These are phyloP conservation scores for Aurelia aurita DNA, from an alignment of 30 jellyfish, hydroid and myxozoan genomes.

Conservation along the genomic window DNA sequence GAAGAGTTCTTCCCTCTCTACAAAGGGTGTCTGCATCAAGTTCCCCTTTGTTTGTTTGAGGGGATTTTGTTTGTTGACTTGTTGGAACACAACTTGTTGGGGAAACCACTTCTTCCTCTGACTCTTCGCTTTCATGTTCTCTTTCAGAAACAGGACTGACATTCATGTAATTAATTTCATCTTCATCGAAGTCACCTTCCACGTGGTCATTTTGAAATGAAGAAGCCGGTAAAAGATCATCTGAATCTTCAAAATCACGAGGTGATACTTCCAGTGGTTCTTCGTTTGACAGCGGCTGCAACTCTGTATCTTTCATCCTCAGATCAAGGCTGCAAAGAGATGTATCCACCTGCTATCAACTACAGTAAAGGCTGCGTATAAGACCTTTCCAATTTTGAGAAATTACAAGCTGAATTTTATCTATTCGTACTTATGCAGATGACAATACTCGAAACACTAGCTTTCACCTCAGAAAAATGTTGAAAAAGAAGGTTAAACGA, in stretches of 20 bases:
- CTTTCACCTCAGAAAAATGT: too few relatives aligned
- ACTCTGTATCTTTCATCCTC: conserved; percentile 44
- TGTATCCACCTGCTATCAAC: too few relatives aligned
- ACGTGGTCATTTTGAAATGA: conserved; percentile 58
- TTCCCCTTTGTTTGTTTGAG: conserved; percentile 19
- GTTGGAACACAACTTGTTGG: conserved; percentile 7
- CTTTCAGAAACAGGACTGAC: conserved; percentile 95
- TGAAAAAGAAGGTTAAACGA: too few relatives aligned
- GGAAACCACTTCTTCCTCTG: conserved; percentile 78
- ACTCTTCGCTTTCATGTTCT: conserved; percentile 82
- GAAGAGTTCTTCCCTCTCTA: conserved; percentile 79
- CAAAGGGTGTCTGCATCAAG: conserved; percentile 67
- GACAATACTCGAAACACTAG: too few relatives aligned
- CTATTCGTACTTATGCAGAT: too few relatives aligned
- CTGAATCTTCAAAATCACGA: conserved; percentile 75
- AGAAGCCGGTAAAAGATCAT: conserved; percentile 49
- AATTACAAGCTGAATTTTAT: too few relatives aligned
- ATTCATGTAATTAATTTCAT: conserved; percentile 84
- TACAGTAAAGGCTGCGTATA: too few relatives aligned
- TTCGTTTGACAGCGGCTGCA: conserved; percentile 50
- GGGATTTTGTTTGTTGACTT: conserved; percentile 36
- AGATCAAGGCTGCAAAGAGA: conserved; percentile 55
- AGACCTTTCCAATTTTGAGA: too few relatives aligned
- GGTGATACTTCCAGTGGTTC: conserved; percentile 73
- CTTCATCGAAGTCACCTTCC: conserved; percentile 81